Base-by-base conservation (phyloP, 2,888 invertebrate species). In the Gerris lacustris region DNA sequence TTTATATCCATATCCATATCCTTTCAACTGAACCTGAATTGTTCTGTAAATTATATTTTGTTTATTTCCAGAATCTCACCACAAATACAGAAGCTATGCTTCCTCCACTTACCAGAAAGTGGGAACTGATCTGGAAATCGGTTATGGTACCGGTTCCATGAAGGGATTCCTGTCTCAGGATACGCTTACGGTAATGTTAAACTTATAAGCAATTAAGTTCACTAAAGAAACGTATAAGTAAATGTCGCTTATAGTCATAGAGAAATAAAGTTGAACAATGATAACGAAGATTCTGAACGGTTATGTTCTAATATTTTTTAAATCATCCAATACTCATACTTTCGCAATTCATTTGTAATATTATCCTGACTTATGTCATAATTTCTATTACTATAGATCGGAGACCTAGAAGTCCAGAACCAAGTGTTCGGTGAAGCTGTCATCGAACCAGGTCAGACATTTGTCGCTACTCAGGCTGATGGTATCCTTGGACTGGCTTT, bases 401-500 rank as follows among this genome's bases (percentile, higher is more conserved):
- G 90, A 72, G 89, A 88, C 44, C 77, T 93, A 64, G 79, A 84
- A 72, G 88, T 96, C 70, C 83, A 85, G 77, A 81, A 84, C 68
- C 94, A 97, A 84, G 94, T 93, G 44, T 99, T 99, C 83, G 98
- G 95, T 9, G 98, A 99, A 84, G 98, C 98, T 4, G 80, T 93
- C 73, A 88, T 88, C 77, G 96, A 99, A 83, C 98, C 98, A 0
- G 98, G 99, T 69, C 81, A 92, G 31, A 90, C 95, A n/a, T 99
- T 99, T 83, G 93, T 99, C 43, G 96, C 96, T 66, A 98, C 97
- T 73, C 97, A 97, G 84, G 99, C 99, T 82, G 99, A 99, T 82
- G 96, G 99, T 73, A 97, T 99, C 79, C 86, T 99, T 70, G 98
- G 98, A 73, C 87, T 98, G 87, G 96, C 87, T 2, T 98, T 93